Base-by-base conservation (phyloP, 2,113 vertebrate species). In the Marmota monax region DNA sequence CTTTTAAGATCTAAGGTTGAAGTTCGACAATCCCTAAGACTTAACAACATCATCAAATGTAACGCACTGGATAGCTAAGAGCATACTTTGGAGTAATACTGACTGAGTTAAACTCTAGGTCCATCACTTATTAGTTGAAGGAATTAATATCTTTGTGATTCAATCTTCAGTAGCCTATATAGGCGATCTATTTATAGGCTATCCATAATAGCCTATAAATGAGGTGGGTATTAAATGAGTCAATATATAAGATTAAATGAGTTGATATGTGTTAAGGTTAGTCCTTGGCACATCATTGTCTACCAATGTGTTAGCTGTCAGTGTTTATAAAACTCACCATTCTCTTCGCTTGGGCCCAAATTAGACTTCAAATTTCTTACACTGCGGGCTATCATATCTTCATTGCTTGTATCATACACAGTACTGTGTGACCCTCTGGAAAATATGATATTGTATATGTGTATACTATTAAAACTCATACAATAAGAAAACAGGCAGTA, bases 301-400 rank as follows among this genome's bases (percentile, higher is more conserved):
- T 84, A 39, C 53, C 39, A 79, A 56, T 73, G n/a, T 58, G 22
- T 70, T 78, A 9, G 70, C 5, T 87, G 4, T 42, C 32, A 37
- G 22, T 63, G 16, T 73, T 95, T 72, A 39, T 78, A 63, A 85
- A 94, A 98, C 98, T 99, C 92, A 99, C 99, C 98, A 85, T 94
- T 79, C 1, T 82, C 97, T 96, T 98, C 94, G 67, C 96, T 97
- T 97, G 96, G 74, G 79, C 90, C 88, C 91, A 97, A n/a, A 83
- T 69, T n/a, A 32, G 95, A 96, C 73, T 89, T 96, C 91, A 95
- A 92, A 73, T 96, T 97, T 92, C 85, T 95, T 80, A 96, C 73
- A 94, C 58, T 95, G 94, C 96, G 97, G 96, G 87, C 82, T 78
- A 61, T 82, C 73, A 14, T 85, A 73, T 98, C 96, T 92, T 96